Evolutionary conservation across 2,113 vertebrate species (phyloP).

Genomic region (Gavia stellata): DNA sequence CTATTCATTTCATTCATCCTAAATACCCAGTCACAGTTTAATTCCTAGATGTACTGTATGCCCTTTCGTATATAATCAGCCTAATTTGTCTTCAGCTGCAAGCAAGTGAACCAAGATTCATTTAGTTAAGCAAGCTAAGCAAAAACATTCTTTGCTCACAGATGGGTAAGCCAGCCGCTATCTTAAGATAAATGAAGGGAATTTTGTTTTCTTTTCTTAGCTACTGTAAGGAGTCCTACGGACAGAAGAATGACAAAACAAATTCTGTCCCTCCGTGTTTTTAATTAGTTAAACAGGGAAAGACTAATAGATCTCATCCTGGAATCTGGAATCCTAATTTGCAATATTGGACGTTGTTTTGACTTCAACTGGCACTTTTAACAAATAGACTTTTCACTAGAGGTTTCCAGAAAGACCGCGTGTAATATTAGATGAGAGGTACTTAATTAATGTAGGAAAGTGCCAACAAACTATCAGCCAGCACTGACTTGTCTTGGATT

Average conservation of each 20-base stretch:
- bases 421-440: constrained; percentile 59
- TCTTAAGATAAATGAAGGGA: constrained; percentile 9
- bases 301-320: constrained; percentile 48
- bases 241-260: constrained; percentile 27
- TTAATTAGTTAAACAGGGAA: constrained; percentile 45
- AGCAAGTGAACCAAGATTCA: constrained; percentile 45
- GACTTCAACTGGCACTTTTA: constrained; percentile 51
- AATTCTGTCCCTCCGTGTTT: background rate
- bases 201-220: constrained; percentile 44
- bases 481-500: constrained; percentile 57
- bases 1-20: constrained; percentile 49
- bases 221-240: background rate
- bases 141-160: constrained; percentile 34
- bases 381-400: constrained; percentile 57
- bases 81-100: constrained; percentile 53
- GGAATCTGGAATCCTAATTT: constrained; percentile 32
- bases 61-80: constrained; percentile 33
- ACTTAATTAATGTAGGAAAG: constrained; percentile 61
- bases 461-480: constrained; percentile 52
- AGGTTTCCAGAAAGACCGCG: constrained; percentile 39
- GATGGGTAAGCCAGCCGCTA: constrained; percentile 16
- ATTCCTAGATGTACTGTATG: constrained; percentile 38
- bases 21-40: constrained; percentile 10
- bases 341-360: constrained; percentile 37
- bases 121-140: constrained; percentile 40